These are phyloP conservation scores for Syrrhaptes paradoxus DNA, from an alignment of 2,113 vertebrate species.

Conservation along the genomic window DNA sequence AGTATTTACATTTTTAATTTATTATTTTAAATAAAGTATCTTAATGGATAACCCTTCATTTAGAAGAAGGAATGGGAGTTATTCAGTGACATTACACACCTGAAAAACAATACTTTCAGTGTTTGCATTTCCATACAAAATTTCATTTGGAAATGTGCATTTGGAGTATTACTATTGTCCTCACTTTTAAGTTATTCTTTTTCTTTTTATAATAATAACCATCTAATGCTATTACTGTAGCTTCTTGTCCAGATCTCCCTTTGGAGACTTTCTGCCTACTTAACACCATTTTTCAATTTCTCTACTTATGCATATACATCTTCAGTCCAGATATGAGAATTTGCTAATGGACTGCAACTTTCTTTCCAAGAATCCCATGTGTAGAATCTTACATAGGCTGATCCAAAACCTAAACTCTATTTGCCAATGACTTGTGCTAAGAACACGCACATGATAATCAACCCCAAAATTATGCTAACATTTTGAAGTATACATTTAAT, in stretches of 20 bases:
- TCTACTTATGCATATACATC: slow-evolving; percentile 63
- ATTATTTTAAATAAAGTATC: not conserved
- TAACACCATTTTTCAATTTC: slow-evolving; percentile 77
- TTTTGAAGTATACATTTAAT: not conserved
- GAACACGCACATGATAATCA: not conserved
- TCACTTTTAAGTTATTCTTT: slow-evolving; percentile 3
- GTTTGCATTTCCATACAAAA: not conserved
- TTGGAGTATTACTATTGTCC: not conserved
- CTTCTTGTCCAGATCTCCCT: slow-evolving; percentile 60
- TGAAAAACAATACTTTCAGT: not conserved
- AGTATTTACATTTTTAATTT: not conserved
- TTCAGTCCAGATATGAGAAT: slow-evolving; percentile 50
- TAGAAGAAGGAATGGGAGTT: not conserved
- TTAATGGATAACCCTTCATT: not conserved
- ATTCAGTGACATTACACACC: not conserved
- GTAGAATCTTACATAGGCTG: slow-evolving; percentile 36
- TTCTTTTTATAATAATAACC: slow-evolving; percentile 33
- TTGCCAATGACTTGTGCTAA: slow-evolving; percentile 12
- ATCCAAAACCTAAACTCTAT: slow-evolving; percentile 30
- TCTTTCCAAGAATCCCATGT: slow-evolving; percentile 62
- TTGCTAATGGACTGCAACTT: slow-evolving; percentile 61
- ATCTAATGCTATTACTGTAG: slow-evolving; percentile 44
- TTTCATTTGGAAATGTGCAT: not conserved
- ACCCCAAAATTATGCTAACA: slow-evolving; percentile 20
- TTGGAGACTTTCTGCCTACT: slow-evolving; percentile 73